Evolutionary conservation across 2,797 vertebrate species (phyloP), one percentile per base, ranked within the genome.

Genomic region (Heliangelus exortis): DNA sequence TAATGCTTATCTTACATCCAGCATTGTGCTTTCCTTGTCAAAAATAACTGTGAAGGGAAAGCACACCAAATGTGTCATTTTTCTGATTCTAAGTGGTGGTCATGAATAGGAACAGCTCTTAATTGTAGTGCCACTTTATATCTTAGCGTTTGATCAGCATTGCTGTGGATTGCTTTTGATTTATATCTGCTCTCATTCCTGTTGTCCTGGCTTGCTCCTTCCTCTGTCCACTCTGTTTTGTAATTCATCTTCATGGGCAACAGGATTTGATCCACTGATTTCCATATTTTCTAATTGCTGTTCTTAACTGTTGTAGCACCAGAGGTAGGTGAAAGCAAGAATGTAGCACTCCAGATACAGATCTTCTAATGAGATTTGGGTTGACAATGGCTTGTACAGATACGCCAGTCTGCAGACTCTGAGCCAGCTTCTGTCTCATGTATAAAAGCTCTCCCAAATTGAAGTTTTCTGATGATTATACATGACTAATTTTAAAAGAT

Each of bases 401-500:
- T 88, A 50, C 3, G 7, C 10, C 55, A 33, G 51, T 31, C 39
- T 81, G 65, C 26, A 53, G 54, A 55, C 20, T 68, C 28, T n/a
- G 20, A 84, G 63, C 31, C 28, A 34, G 28, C 66, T 83, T n/a
- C 53, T 83, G 45, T 26, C 12, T 84, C 34, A 31, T 2, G 2
- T 53, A 41, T 20, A 8, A 90, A 21, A 73, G 51, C 39, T 73
- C 50, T 95, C 39, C 18, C 47, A 81, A 55, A 85, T 51, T n/a
- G 47, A 92, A 91, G 47, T 48, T 80, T 77, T 77, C 34, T 89
- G 62, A 72, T 69, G 51, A 91, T 92, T 91, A 83, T 54, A 53
- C 29, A 28, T 78, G 58, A 90, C 80, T 96, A 91, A 84, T 89
- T 91, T 92, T 67, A 87, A 89, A 76, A 74, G 67, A 82, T 72